Conservation (phyloP, 92 coral and sea anemone species). For the Porites cylindrica region DNA sequence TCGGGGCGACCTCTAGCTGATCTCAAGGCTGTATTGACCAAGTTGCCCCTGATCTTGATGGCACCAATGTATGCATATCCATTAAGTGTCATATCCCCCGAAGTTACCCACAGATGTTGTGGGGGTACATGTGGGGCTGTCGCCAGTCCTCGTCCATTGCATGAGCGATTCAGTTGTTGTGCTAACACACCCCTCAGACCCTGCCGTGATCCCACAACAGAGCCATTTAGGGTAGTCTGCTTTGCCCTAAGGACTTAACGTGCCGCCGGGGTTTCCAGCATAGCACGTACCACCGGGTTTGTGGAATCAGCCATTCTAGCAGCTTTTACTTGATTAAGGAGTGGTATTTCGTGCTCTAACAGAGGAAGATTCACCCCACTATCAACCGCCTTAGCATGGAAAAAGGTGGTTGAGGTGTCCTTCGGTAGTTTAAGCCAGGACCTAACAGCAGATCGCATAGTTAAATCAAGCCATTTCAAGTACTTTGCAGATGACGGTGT, state of each 20-base stretch:
- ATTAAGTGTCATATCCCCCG: background rate
- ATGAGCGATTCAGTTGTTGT: background rate
- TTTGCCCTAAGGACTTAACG: too few species aligned
- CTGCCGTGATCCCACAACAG: background rate
- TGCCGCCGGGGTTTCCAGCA: too few species aligned
- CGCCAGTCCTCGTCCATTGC: conserved; percentile 38
- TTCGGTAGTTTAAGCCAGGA: too few species aligned
- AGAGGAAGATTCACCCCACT: too few species aligned
- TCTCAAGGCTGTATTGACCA: background rate
- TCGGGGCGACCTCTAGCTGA: conserved; percentile 37
- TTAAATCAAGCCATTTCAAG: too few species aligned
- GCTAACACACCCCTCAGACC: conserved; percentile 35
- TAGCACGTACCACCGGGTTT: too few species aligned
- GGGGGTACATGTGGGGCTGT: background rate
- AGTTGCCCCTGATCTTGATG: conserved; percentile 39
- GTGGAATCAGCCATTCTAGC: too few species aligned
- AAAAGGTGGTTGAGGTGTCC: too few species aligned
- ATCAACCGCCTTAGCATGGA: too few species aligned
- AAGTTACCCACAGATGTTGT: conserved; percentile 30
- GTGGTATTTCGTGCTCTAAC: too few species aligned
- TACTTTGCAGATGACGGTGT: background rate
- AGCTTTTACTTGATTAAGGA: too few species aligned
- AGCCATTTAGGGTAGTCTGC: background rate
- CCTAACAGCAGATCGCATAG: too few species aligned
- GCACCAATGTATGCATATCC: conserved; percentile 24